Base-by-base conservation (phyloP, 2,797 vertebrate genomes). In the Dromococcyx pavoninus region DNA sequence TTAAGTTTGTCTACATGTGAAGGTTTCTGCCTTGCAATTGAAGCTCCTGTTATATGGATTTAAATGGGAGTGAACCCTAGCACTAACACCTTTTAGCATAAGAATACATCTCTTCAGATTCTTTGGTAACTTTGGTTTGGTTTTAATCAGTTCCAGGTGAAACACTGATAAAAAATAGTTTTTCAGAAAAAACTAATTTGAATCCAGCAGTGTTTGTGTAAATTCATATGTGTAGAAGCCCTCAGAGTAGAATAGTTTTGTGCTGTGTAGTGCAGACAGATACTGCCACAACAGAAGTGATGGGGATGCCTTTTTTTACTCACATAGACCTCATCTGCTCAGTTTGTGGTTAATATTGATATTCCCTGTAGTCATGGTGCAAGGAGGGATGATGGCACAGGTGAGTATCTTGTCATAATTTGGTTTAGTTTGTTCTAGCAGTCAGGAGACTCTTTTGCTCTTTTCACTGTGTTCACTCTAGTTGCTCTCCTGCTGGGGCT, bases 271-370 rank as follows among this genome's bases (percentile, higher is more conserved):
- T 39, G 46, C 61, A 50, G 58, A 51, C 28, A 25, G 35, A 7
- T 17, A 11, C 27, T 76, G 30, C 14, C 5, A 13, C 61, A 72
- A 33, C 30, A 46, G 7, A 76, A 39, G 50, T 33, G 30, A 4
- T 1, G 1, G 10, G 18, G 11, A 3, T 51, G 35, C 13, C 73
- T 12, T 13, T 7, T 83, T 89, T 32, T 17, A 12, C 50, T 83
- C 5, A 3, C 18, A 4, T 0, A 0, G 5, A 39, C 41, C 69
- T 62, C n/a, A 6, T 62, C 28, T 79, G 0, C 43, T n/a, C 25
- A 43, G 18, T 17, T 60, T 27, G 1, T 83, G 17, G 4, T 64
- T 72, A 25, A 16, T 61, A 21, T 5, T 22, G 17, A 7, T 64
- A 11, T 13, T 61, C 14, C 16, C 5, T 69, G 1, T 43, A 57